Base-by-base conservation (phyloP, 2,797 vertebrate species). In the Crocidura indochinensis region DNA sequence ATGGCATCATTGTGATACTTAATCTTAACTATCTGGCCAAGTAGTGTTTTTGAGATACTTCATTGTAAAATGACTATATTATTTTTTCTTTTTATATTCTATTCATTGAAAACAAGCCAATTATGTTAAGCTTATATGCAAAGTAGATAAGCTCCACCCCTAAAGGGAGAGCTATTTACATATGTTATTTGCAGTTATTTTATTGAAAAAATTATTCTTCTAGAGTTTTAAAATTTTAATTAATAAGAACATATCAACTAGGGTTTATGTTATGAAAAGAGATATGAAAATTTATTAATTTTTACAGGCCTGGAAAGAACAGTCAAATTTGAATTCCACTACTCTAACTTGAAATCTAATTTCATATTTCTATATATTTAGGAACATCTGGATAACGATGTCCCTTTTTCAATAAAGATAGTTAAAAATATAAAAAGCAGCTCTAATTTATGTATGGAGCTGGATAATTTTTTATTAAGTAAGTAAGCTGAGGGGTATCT, bases 221-320 rank as follows among this genome's bases (percentile, higher is more conserved):
- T 44, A 79, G 72, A 62, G 20, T 53, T 46, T 77, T 92, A 87
- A 31, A n/a, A 77, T 69, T 69, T 47, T n/a, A 47, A 60, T 46
- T 90, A 9, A 44, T 65, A 71, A 4, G 1, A 15, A 65, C 15
- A 53, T 53, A 53, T 53, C 51, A 53, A 53, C 51, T 17, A 53
- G 51, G 17, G 17, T 69, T 69, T 20, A 69, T 67, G 11, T 2
- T 71, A 51, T 88, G 14, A 11, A 26, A 29, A 88, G 38, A 93
- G 6, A 26, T 2, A 72, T 38, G 0, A 71, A 53, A 65, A 74
- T 47, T 38, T 17, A 47, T 0, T 53, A 73, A 7, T 8, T 90
- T 69, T 74, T 75, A 67, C 17, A 62, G 81, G 75, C 19, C 68
- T 62, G 47, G 17, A 51, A 47, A 44, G 17, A 88, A 75, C 1